Percentiles rank a stretch among this genome's conserved stretches.
Evolutionary conservation across 2,113 vertebrate genomes (phyloP).

Genomic region (Xenus cinereus): DNA sequence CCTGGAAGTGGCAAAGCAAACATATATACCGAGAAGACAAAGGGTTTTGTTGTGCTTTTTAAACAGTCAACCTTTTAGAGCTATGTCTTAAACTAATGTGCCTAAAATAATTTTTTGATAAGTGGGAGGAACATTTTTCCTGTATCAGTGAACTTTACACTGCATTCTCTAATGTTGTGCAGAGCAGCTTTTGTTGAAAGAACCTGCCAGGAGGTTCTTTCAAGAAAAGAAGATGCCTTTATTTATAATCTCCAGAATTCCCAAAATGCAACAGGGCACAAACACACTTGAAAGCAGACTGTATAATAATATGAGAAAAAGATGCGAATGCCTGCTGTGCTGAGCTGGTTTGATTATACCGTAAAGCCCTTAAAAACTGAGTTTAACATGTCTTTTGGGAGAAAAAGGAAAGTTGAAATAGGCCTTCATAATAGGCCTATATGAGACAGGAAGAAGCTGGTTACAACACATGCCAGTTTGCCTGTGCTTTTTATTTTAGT

Average conservation of each 20-base stretch:
- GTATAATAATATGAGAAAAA: constrained; percentile 8
- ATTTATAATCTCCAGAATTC: constrained; percentile 34
- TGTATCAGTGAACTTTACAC: neutral
- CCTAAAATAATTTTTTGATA: neutral
- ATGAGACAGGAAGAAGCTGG: neutral
- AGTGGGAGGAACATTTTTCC: neutral
- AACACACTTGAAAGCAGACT: constrained; percentile 43
- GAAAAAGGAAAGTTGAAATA: neutral
- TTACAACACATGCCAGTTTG: neutral
- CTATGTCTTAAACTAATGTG: neutral
- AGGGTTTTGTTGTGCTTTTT: neutral
- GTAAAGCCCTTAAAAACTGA: neutral
- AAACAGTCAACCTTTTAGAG: neutral
- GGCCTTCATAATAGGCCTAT: neutral
- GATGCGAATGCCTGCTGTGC: neutral
- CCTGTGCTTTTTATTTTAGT: neutral
- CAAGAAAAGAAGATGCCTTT: constrained; percentile 33
- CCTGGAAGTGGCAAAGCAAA: neutral
- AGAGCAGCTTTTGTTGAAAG: constrained; percentile 17
- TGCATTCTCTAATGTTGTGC: neutral
- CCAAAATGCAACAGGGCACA: neutral
- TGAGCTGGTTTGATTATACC: neutral
- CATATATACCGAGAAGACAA: neutral
- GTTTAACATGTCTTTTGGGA: constrained; percentile 14
- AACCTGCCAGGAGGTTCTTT: neutral